These are phyloP conservation scores for Chloroclystis v-ata DNA, from an alignment of 2,888 invertebrate species.

Conservation along the genomic window DNA sequence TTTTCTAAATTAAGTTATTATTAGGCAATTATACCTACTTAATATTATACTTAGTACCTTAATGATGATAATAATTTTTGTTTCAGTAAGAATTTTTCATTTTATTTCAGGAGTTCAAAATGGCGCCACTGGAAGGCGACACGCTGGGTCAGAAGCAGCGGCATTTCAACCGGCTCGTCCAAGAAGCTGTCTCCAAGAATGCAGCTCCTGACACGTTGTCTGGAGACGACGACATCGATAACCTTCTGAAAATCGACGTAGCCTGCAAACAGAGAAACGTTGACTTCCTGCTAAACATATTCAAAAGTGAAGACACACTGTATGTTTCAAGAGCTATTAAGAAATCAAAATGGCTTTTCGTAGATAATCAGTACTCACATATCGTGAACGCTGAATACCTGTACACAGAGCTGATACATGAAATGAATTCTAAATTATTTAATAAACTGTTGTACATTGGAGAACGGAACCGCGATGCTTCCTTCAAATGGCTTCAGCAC, in stretches of 20 bases:
- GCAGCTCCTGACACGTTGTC: conserved; percentile 4
- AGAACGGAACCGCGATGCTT: conserved; percentile 35
- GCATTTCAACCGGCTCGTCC: conserved; percentile 27
- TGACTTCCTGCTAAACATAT: conserved; percentile 39
- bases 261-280: conserved; percentile 42
- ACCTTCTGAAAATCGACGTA: conserved; percentile 48
- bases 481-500: conserved; percentile 54
- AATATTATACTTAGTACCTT: too few species aligned
- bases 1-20: too few species aligned
- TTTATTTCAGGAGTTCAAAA: conserved; percentile 22
- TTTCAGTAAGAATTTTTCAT: too few species aligned
- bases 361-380: conserved; percentile 47
- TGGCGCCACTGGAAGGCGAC: conserved; percentile 47
- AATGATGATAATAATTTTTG: too few species aligned
- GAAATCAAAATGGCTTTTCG: conserved; percentile 51
- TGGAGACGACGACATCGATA: conserved; percentile 35
- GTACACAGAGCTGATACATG: conserved; percentile 43
- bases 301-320: conserved; percentile 49
- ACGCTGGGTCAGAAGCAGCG: conserved; percentile 40
- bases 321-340: conserved; percentile 57
- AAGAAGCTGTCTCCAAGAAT: conserved; percentile 24
- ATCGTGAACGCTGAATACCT: conserved; percentile 58
- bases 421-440: conserved; percentile 50
- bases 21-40: too few species aligned
- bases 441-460: conserved; percentile 49